Evolutionary conservation across 2,888 invertebrate genomes (phyloP), one percentile per base, ranked within the genome.

Genomic region (Xylota sylvarum): DNA sequence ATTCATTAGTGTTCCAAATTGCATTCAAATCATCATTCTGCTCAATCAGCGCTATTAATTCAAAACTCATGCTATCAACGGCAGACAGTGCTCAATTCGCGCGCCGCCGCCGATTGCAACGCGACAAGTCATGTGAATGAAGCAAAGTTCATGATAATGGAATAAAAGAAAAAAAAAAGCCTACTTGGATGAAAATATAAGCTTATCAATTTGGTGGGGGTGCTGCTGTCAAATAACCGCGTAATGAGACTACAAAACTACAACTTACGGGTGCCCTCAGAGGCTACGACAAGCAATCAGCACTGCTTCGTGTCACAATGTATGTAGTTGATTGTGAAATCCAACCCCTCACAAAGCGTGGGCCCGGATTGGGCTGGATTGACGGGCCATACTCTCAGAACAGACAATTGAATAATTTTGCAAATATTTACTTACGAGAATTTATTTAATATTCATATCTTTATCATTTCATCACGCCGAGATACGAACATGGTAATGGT

Each of bases 331-430:
- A 23, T 50, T 65, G 65, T 64, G 46, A 56, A 56, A 35, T 32
- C 14, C 43, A 46, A 30, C 27, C 52, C 27, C 52, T 52, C 5
- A 3, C 12, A 5, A 27, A 23, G 48, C 17, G 19, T 10, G 17
- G 5, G 4, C 46, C 7, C 50, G 19, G 9, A 50, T 12, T 3
- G 10, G 5, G 7, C 4, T 12, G 23, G 10, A 50, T 12, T 19
- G 12, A 23, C 23, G 50, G 60, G 72, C 48, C 60, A 64, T 56
- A 32, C 56, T 73, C 56, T 78, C 50, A 10, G 23, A 64, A 40
- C 40, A 79, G 74, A 84, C 73, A 84, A 84, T 84, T 84, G 79
- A 84, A 84, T 84, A 80, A 84, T 74, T 84, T 84, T 83, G 78
- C 79, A 79, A 83, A 83, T 67, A 79, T 79, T 73, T 43, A 62